Base-by-base conservation (phyloP, 2,797 vertebrate species). In the Cuniculus paca region DNA sequence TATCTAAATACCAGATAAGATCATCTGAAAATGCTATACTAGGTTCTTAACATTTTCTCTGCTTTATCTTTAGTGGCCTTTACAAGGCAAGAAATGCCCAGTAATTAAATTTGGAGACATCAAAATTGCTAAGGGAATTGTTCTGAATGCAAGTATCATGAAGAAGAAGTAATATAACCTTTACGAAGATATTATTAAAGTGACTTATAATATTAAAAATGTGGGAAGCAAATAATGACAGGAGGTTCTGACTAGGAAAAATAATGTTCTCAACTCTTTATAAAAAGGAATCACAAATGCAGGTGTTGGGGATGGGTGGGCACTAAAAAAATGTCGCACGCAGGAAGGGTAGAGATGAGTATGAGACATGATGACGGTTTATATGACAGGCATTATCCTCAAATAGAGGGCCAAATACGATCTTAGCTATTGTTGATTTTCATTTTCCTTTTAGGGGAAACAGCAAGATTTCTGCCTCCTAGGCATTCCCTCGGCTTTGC, bases 71-170 rank as follows among this genome's bases (percentile, higher is more conserved):
- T 94, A 91, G 75, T 95, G 92, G 93, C n/a, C 61, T 96, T 97
- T 95, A 85, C 36, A 94, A 96, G 52, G 54, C 42, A 72, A 13
- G 52, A 86, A 91, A 95, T 82, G 58, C 77, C 84, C 84, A 95
- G 95, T 96, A 97, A 97, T 97, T 97, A 97, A 96, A 97, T 94
- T 95, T 45, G 82, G 65, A 92, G 95, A 82, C 91, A 90, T 39
- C 84, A 95, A 81, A 90, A 80, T 90, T 83, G 81, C 91, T 95
- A 72, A 94, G 94, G 94, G 95, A 95, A 83, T 97, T 92, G 78
- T 97, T 95, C 70, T 83, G n/a, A 95, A 90, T 17, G 83, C 28
- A 26, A 19, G 77, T 77, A 92, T 93, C 90, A 96, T 72, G 96
- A 95, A 91, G 34, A 95, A 96, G 92, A 90, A 94, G 92, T 90